These are phyloP conservation scores for Sebastes minor DNA, from an alignment of 2,797 vertebrate genomes.

Conservation along the genomic window DNA sequence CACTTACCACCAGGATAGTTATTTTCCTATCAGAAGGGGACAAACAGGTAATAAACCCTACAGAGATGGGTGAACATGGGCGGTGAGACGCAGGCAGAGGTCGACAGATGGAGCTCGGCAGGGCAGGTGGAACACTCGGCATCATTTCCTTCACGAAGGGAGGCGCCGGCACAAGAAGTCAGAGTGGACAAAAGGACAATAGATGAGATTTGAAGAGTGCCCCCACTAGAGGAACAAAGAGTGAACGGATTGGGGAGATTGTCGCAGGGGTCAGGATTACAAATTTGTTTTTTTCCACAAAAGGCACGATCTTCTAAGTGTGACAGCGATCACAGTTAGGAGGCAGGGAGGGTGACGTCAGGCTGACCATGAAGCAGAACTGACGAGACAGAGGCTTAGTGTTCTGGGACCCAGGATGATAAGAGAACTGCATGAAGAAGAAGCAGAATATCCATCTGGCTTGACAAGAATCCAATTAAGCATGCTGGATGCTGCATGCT, in stretches of 20 bases:
- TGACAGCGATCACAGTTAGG: constrained; percentile 31
- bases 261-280: constrained; percentile 31
- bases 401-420: constrained; percentile 18
- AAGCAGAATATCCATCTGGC: constrained; percentile 37
- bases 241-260: constrained; percentile 17
- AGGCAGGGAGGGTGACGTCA: constrained; percentile 15
- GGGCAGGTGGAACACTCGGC: constrained; percentile 25
- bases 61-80: constrained; percentile 28
- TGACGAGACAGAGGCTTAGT: constrained; percentile 29
- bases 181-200: not conserved
- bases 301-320: constrained; percentile 35
- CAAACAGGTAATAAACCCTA: constrained; percentile 29
- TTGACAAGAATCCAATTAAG: constrained; percentile 36
- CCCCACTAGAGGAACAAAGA: constrained; percentile 1
- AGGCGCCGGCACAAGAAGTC: constrained; percentile 13
- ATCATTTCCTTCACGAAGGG: constrained; percentile 20
- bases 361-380: constrained; percentile 24
- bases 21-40: constrained; percentile 17
- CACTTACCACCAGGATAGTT: constrained; percentile 7
- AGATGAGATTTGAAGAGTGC: constrained; percentile 39
- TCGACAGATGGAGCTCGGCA: constrained; percentile 50
- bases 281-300: constrained; percentile 18
- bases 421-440: constrained; percentile 18
- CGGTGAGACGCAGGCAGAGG: constrained; percentile 9
- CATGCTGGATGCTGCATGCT: constrained; percentile 16